Percentiles rank a stretch among this genome's conserved stretches.
phyloP scores from a whole-genome alignment of 2,888 invertebrate species.

The Drosophila neutralis region DNA sequence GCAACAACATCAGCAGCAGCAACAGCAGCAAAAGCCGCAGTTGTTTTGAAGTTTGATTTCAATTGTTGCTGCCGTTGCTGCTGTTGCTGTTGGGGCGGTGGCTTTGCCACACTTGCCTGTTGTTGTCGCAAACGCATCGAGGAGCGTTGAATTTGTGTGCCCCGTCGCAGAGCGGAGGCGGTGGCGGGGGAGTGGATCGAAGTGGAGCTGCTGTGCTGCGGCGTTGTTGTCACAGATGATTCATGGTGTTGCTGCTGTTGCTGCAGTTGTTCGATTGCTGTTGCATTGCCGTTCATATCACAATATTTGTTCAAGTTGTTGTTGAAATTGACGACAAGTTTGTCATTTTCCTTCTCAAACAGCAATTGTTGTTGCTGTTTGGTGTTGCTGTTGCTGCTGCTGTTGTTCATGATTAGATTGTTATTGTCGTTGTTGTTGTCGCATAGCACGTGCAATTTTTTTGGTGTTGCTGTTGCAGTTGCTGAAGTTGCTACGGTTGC shows the following conservation, averaged over 20 bases:
- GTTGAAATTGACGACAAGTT: slow-evolving; percentile 35
- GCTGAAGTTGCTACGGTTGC: slow-evolving; percentile 16
- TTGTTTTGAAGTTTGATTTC: slow-evolving; percentile 5
- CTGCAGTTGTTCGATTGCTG: slow-evolving; percentile 3
- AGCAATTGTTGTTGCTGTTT: slow-evolving; percentile 28
- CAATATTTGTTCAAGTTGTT: slow-evolving; percentile 53
- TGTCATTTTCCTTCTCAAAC: slow-evolving; percentile 49
- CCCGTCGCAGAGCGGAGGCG: slow-evolving; percentile 72
- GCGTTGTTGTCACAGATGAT: slow-evolving; percentile 34
- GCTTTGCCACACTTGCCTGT: slow-evolving; percentile 81
- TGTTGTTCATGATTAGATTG: slow-evolving; percentile 23
- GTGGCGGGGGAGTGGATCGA: slow-evolving; percentile 45
- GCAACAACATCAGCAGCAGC: slow-evolving; percentile 7
- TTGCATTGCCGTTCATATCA: slow-evolving; percentile 65
- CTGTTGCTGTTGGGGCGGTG: slow-evolving; percentile 15
- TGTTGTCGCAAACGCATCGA: slow-evolving; percentile 83
- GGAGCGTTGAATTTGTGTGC: slow-evolving; percentile 75
- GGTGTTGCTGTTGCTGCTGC: slow-evolving; percentile 33
- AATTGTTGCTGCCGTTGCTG: neutral
- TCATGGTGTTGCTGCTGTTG: slow-evolving; percentile 29
- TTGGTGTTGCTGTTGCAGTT: slow-evolving; percentile 12
- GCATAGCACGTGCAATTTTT: slow-evolving; percentile 30
- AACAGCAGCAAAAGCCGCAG: neutral
- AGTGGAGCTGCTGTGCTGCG: slow-evolving; percentile 59
- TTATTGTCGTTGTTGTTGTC: slow-evolving; percentile 35